phyloP scores from a whole-genome alignment of 2,113 vertebrate species.

The Glaucidium brasilianum region DNA sequence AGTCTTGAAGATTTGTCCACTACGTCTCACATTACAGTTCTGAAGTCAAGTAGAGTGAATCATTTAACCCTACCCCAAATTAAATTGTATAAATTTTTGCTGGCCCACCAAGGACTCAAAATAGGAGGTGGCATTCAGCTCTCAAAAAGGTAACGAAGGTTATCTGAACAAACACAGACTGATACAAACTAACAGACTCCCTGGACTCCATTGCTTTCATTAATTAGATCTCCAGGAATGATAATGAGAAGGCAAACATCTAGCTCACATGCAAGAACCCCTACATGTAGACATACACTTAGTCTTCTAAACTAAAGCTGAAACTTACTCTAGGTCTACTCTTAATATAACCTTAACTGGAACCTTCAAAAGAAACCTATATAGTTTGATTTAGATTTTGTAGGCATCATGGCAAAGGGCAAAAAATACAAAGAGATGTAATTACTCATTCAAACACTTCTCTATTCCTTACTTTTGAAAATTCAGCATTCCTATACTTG shows the following conservation, averaged over 20 bases:
- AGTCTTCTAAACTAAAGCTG: background rate
- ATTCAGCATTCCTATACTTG: background rate
- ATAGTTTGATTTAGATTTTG: background rate
- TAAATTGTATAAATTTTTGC: background rate
- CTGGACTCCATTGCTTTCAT: background rate
- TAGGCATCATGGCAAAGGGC: background rate
- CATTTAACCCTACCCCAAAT: background rate
- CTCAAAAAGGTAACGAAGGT: background rate
- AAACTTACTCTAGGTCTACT: background rate
- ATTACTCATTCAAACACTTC: background rate
- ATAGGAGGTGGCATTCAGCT: background rate
- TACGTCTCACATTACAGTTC: background rate
- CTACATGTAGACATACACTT: background rate
- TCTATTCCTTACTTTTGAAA: background rate
- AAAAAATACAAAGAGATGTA: background rate
- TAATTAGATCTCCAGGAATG: background rate
- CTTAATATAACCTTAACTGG: background rate
- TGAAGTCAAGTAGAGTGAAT: background rate
- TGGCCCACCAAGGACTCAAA: background rate
- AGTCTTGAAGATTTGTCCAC: background rate
- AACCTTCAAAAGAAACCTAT: background rate
- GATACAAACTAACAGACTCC: background rate
- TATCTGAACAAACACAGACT: background rate
- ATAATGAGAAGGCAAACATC: background rate
- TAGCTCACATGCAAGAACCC: background rate